Evolutionary conservation across 2,888 invertebrate genomes (phyloP), one percentile per base, ranked within the genome.

Genomic region (Anorthoa munda): DNA sequence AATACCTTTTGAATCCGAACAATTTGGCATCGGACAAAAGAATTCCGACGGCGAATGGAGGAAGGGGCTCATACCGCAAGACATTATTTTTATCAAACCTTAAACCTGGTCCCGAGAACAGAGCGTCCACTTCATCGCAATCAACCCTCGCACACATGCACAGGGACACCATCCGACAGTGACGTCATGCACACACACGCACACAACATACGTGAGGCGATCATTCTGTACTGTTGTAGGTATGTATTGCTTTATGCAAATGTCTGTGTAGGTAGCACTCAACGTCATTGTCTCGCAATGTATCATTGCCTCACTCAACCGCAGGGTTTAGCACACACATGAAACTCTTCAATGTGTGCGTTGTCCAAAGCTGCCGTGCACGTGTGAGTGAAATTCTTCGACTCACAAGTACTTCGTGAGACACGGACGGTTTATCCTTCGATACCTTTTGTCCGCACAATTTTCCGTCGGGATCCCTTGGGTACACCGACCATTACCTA

Each of bases 401-500:
- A 39, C 45, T 68, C 74, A 58, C 67, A 72, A 66, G 69, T 59
- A 86, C 53, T 13, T 39, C 59, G 58, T 59, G 72, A 72, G 64
- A 58, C 56, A 60, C 46, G 78, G 58, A 68, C 82, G 68, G 72
- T 78, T 86, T 84, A 86, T 78, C 73, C 73, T 82, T 85, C 83
- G 70, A 84, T 84, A 87, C 73, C 79, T 85, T 84, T 85, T 82
- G 76, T 75, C 69, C 72, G 66, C 74, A 68, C 70, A 79, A 82
- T 81, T 84, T 83, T 74, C 66, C 66, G 31, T 26, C 75, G 72
- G 79, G 84, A 84, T 71, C 89, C 87, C 84, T 77, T 66, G 85
- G 88, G 88, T 85, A 81, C 81, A 83, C 84, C 79, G 77, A 72
- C 87, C 88, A 89, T 91, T 90, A 91, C 85, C 84, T 75, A 72